phyloP scores from a whole-genome alignment of 64 coral and sea anemone genomes.

The Pocillopora damicornis region DNA sequence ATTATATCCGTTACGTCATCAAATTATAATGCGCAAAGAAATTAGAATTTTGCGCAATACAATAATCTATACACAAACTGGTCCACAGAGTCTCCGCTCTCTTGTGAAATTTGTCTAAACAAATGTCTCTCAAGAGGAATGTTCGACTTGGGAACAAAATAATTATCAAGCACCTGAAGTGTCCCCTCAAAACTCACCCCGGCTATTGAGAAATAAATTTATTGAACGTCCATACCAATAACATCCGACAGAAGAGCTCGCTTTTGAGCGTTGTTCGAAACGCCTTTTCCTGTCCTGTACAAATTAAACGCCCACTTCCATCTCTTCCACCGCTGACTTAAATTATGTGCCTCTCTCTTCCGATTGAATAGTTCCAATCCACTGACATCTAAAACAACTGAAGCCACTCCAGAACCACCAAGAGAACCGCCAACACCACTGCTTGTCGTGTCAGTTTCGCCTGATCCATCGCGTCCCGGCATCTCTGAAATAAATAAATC shows the following conservation, averaged over 20 bases:
- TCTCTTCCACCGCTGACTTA: conserved; percentile 4
- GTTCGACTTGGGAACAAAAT: conserved; percentile 34
- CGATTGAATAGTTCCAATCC: neutral
- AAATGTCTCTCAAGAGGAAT: conserved; percentile 45
- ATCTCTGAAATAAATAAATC: neutral
- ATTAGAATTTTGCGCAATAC: too few relatives aligned
- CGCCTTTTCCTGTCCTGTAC: conserved; percentile 1
- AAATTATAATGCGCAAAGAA: too few relatives aligned
- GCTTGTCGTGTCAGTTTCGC: neutral
- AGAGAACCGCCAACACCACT: too few relatives aligned
- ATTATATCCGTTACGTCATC: too few relatives aligned
- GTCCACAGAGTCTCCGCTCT: conserved; percentile 27
- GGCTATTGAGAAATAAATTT: neutral
- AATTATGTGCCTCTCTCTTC: neutral
- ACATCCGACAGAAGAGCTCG: neutral
- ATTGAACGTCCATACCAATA: neutral
- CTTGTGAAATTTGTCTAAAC: conserved; percentile 33
- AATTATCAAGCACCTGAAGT: conserved; percentile 25
- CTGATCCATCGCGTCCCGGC: neutral
- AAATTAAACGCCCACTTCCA: conserved; percentile 17
- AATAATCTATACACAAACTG: conserved; percentile 42
- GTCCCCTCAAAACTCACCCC: neutral
- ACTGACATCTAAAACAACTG: conserved; percentile 9
- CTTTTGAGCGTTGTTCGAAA: neutral
- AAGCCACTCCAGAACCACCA: neutral